A percentile compares a stretch with the other conserved stretches of the same genome.
Conservation (phyloP, 2,113 vertebrate species). For the Chaetorhynchus papuensis region DNA sequence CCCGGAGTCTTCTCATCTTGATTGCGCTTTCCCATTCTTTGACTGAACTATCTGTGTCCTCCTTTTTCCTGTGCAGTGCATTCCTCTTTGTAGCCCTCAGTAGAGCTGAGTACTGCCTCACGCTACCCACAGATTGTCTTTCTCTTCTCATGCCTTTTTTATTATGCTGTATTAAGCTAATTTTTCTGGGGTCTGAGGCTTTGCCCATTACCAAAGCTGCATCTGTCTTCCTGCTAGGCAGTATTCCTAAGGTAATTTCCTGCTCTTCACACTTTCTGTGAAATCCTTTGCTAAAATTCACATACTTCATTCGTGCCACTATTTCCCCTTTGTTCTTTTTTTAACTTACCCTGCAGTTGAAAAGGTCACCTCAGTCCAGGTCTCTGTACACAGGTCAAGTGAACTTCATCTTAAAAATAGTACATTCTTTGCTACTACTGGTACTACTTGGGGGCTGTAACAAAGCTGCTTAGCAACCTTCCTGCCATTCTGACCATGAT, state of each 20-base stretch:
- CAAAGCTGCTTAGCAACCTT: neutral
- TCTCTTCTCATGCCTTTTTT: neutral
- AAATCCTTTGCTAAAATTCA: neutral
- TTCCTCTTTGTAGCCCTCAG: neutral
- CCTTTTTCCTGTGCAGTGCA: neutral
- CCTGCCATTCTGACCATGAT: neutral
- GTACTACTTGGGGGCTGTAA: neutral
- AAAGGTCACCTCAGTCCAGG: neutral
- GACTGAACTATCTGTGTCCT: neutral
- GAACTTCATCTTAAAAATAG: neutral
- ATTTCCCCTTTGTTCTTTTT: neutral
- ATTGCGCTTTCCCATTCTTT: neutral
- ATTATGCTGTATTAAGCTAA: neutral
- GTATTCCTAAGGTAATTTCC: neutral
- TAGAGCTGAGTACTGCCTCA: neutral
- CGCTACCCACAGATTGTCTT: accelerated
- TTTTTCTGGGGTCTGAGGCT: neutral
- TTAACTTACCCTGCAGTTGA: neutral
- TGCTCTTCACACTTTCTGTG: neutral
- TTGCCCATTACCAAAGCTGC: neutral
- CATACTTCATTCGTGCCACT: neutral
- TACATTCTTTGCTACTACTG: neutral
- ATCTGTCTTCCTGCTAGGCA: neutral
- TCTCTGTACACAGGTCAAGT: neutral
- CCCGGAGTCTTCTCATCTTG: neutral